A percentile compares a stretch with the other conserved stretches of the same genome.
phyloP scores from a whole-genome alignment of 2,888 invertebrate species.

The Beris chalybata region DNA sequence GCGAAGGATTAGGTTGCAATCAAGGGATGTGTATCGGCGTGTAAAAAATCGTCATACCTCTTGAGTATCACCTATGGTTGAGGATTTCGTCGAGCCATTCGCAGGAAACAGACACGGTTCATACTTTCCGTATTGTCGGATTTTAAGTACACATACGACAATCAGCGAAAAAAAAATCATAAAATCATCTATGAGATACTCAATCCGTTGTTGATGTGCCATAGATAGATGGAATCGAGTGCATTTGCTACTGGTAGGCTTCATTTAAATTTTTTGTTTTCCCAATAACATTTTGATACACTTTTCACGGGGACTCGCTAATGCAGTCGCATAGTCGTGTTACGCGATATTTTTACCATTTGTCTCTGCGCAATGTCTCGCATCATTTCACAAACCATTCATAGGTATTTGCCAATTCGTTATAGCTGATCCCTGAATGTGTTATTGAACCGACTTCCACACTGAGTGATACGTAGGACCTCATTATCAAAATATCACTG shows the following conservation, averaged over 20 bases:
- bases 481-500: slow-evolving; percentile 16
- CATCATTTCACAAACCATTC: slow-evolving; percentile 23
- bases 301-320: slow-evolving; percentile 4
- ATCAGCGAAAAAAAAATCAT: too few species aligned
- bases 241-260: slow-evolving; percentile 4
- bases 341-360: background rate
- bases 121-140: background rate
- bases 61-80: slow-evolving; percentile 7
- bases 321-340: slow-evolving; percentile 6
- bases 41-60: background rate
- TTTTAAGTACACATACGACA: too few species aligned
- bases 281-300: slow-evolving; percentile 24
- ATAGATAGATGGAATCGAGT: background rate
- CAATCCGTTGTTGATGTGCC: too few species aligned
- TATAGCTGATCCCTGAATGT: slow-evolving; percentile 10
- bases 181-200: too few species aligned
- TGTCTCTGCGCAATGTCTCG: slow-evolving; percentile 27
- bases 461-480: background rate
- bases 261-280: slow-evolving; percentile 6
- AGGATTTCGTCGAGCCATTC: slow-evolving; percentile 3
- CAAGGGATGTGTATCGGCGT: slow-evolving; percentile 6
- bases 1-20: slow-evolving; percentile 28
- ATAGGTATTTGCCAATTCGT: slow-evolving; percentile 9
- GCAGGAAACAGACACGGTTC: background rate
- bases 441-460: background rate